phyloP scores from a whole-genome alignment of 2,888 invertebrate genomes.

The Auanema freiburgensis region DNA sequence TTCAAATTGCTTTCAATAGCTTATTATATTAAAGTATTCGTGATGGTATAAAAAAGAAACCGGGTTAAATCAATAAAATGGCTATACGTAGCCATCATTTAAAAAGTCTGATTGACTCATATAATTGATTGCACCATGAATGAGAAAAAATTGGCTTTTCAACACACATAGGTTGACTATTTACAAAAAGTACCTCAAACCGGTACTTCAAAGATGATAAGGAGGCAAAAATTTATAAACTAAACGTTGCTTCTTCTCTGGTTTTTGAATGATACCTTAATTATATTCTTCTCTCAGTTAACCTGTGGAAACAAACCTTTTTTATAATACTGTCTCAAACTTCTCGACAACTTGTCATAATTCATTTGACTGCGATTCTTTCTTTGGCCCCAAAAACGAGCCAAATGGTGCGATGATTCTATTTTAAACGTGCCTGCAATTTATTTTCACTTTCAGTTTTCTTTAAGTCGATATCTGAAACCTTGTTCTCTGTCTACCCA shows the following conservation, averaged over 20 bases:
- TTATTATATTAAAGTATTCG: too few species aligned
- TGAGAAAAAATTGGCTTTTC: not conserved
- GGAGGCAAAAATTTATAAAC: slow-evolving; percentile 85
- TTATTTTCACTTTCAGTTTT: not conserved
- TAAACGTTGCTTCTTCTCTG: slow-evolving; percentile 92
- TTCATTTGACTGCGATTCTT: slow-evolving; percentile 99
- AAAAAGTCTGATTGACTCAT: too few species aligned
- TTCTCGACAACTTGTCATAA: slow-evolving; percentile 96
- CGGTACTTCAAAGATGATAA: slow-evolving; percentile 52
- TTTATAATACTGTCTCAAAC: slow-evolving; percentile 97
- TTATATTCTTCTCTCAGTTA: not conserved
- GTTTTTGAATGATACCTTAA: slow-evolving; percentile 80
- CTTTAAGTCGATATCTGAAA: slow-evolving; percentile 2
- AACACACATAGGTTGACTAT: not conserved
- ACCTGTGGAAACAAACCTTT: slow-evolving; percentile 76
- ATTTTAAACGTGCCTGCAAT: slow-evolving; percentile 84
- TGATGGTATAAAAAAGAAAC: too few species aligned
- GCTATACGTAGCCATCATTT: too few species aligned
- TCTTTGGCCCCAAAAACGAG: slow-evolving; percentile 94
- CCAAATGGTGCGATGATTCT: slow-evolving; percentile 94
- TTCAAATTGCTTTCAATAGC: too few species aligned
- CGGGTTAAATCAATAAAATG: too few species aligned
- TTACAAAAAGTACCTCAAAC: slow-evolving; percentile 8
- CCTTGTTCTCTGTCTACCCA: slow-evolving; percentile 93
- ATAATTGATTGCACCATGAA: too few species aligned